These are phyloP conservation scores for Periphyllus acericola DNA, from an alignment of 2,888 invertebrate species.

Conservation along the genomic window DNA sequence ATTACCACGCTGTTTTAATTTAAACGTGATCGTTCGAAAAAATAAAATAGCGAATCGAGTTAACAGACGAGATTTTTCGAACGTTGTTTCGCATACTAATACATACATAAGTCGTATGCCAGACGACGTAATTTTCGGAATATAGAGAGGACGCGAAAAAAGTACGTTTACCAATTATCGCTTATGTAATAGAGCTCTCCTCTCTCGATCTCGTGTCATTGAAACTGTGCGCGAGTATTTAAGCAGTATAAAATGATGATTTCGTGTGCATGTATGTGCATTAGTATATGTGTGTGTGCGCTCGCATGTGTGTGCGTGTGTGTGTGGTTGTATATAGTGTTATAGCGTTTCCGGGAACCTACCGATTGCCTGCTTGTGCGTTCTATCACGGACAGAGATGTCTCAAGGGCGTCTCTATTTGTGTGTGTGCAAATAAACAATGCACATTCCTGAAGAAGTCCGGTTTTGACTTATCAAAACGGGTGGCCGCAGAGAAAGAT, in stretches of 20 bases:
- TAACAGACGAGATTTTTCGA: too few species aligned
- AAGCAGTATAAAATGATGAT: neutral
- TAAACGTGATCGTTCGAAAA: too few species aligned
- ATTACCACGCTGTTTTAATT: too few species aligned
- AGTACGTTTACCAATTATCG: too few species aligned
- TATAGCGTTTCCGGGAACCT: conserved; percentile 24
- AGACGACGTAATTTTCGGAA: too few species aligned
- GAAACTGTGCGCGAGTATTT: neutral
- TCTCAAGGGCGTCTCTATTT: conserved; percentile 42
- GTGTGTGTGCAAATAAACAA: conserved; percentile 29
- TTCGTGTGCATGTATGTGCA: neutral
- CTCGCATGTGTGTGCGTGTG: neutral
- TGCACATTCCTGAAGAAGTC: conserved; percentile 42
- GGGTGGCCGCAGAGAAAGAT: neutral
- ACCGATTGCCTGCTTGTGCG: neutral
- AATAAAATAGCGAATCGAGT: too few species aligned
- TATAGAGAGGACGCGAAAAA: too few species aligned
- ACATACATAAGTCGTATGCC: too few species aligned
- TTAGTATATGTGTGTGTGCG: neutral
- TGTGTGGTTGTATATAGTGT: neutral
- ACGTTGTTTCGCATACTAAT: too few species aligned
- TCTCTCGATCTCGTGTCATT: neutral
- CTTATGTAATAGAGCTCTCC: too few species aligned
- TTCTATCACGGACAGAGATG: conserved; percentile 36
- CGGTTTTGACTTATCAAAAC: conserved; percentile 42